These are phyloP conservation scores for Cydia fagiglandana DNA, from an alignment of 1,140 invertebrate species.

Conservation along the genomic window DNA sequence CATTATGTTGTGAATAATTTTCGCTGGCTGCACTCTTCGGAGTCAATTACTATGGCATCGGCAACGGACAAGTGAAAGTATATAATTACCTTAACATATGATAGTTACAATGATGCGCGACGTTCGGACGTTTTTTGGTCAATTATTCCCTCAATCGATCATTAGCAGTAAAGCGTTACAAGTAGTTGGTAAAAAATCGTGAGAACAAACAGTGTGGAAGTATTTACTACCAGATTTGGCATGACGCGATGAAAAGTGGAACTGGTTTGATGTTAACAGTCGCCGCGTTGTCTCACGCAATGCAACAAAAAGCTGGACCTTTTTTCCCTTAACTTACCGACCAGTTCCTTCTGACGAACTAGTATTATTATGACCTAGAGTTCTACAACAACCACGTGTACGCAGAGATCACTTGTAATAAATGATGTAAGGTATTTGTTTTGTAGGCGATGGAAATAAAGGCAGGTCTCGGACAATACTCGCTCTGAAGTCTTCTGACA, in stretches of 20 bases:
- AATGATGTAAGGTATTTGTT: not conserved
- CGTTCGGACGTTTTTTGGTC: conserved; percentile 35
- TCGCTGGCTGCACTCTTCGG: conserved; percentile 45
- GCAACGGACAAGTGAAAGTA: conserved; percentile 64
- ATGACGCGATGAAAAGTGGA: conserved; percentile 69
- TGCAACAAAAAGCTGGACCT: conserved; percentile 65
- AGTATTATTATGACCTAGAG: not conserved
- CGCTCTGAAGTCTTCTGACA: conserved; percentile 59
- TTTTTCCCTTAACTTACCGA: not conserved
- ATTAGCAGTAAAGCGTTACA: conserved; percentile 26
- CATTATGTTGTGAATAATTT: conserved; percentile 64
- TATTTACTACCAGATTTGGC: conserved; percentile 73
- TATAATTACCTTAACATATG: conserved; percentile 47
- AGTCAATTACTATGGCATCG: conserved; percentile 62
- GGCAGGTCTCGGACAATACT: conserved; percentile 70
- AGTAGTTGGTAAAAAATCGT: conserved; percentile 42
- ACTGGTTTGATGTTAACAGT: conserved; percentile 74
- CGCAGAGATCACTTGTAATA: not conserved
- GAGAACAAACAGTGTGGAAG: conserved; percentile 61
- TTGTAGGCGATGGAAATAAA: conserved; percentile 2
- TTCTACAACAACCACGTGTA: not conserved
- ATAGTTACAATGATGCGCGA: conserved; percentile 38
- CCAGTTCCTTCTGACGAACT: not conserved
- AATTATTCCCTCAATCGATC: conserved; percentile 31
- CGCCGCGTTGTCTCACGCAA: conserved; percentile 73